phyloP scores from a whole-genome alignment of 2,797 vertebrate genomes.

The Antrozous pallidus region DNA sequence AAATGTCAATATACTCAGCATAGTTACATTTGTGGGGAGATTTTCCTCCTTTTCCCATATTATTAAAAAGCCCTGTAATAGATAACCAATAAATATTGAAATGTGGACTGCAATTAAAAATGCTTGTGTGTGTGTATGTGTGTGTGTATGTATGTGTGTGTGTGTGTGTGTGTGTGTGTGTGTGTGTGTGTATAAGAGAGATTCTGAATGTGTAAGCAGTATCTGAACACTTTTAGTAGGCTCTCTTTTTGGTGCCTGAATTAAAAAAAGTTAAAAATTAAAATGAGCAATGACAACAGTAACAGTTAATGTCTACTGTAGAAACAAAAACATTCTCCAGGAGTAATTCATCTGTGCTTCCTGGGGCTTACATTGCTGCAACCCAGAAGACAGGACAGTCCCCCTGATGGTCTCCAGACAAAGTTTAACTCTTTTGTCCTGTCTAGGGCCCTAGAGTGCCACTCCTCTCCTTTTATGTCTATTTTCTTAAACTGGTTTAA shows the following conservation, averaged over 20 bases:
- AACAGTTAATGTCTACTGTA: not conserved
- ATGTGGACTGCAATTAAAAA: not conserved
- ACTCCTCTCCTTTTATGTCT: not conserved
- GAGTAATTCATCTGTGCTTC: slow-evolving; percentile 10
- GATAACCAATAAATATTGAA: not conserved
- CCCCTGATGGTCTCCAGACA: not conserved
- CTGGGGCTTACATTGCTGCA: not conserved
- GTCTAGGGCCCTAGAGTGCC: not conserved
- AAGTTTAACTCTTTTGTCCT: slow-evolving; percentile 9
- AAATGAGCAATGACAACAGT: not conserved
- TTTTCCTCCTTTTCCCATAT: not conserved
- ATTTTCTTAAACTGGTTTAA: slow-evolving; percentile 31
- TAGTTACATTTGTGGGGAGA: not conserved
- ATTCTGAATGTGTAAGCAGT: not conserved
- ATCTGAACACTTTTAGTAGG: slow-evolving; percentile 15
- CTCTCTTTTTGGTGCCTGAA: not conserved
- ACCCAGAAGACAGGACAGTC: not conserved
- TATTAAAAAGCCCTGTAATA: slow-evolving; percentile 18
- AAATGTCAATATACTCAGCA: slow-evolving; percentile 23
- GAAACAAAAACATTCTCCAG: slow-evolving; percentile 17
- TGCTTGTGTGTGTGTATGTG: not conserved
- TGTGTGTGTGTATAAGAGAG: not conserved
- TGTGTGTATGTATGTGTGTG: not conserved
- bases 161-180: not conserved
- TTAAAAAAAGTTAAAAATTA: not conserved